phyloP scores from a whole-genome alignment of 1,140 invertebrate genomes.

The Panagrolaimus sp. region DNA sequence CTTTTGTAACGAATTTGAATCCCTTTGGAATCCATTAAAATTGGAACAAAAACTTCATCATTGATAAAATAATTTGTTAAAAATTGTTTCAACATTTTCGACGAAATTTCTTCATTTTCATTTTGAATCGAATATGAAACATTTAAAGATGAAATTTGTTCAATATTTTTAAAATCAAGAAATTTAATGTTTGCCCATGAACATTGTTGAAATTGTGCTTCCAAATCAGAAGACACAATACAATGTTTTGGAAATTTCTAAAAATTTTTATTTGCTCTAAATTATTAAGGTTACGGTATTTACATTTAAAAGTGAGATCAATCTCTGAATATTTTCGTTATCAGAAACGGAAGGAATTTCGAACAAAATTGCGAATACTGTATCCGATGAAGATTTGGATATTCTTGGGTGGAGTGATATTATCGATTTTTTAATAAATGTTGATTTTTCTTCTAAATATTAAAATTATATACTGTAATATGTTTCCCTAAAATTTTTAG shows the following conservation, averaged over 20 bases:
- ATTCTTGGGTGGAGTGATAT: neutral
- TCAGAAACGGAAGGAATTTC: neutral
- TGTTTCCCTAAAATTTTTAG: no score
- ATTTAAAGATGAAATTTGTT: no score
- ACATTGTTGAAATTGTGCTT: neutral
- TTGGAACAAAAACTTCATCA: no score
- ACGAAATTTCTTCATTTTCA: no score
- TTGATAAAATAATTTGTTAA: no score
- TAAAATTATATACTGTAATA: no score
- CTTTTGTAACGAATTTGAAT: no score
- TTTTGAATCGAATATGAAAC: no score
- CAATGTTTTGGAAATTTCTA: constrained; percentile 2
- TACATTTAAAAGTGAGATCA: neutral
- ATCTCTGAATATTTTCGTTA: constrained; percentile 3
- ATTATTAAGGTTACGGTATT: neutral
- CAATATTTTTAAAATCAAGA: no score
- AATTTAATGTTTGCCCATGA: neutral
- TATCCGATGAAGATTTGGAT: neutral
- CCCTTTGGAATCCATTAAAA: no score
- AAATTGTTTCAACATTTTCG: no score
- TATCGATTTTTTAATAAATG: neutral
- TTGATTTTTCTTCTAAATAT: neutral
- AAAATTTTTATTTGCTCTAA: neutral
- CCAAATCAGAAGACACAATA: neutral
- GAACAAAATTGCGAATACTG: neutral